Conservation (phyloP, 2,113 vertebrate genomes). For the Dicaeum eximium region DNA sequence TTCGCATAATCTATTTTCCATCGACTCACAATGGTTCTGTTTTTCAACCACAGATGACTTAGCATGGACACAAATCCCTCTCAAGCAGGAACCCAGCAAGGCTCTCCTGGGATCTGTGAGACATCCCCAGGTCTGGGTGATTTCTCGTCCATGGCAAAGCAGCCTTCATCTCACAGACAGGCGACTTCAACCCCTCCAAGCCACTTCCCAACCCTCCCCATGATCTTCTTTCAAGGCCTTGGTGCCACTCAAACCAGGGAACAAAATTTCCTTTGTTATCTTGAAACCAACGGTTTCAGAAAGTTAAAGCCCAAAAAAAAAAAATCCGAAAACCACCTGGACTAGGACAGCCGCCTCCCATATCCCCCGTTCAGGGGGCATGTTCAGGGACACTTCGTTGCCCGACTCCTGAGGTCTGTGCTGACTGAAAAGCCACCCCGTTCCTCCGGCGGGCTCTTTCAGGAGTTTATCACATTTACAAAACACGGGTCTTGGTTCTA, state of each 20-base stretch:
- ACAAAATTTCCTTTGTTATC: background rate
- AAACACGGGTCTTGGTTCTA: background rate
- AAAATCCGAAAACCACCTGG: background rate
- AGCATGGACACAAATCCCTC: background rate
- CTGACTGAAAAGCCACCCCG: background rate
- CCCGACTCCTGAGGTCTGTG: background rate
- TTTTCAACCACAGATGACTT: slow-evolving; percentile 46
- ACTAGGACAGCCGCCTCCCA: background rate
- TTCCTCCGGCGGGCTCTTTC: fast-evolving
- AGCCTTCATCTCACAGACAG: background rate
- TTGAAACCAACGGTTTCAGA: fast-evolving
- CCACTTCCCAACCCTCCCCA: background rate
- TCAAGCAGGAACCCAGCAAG: background rate
- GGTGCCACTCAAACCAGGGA: background rate
- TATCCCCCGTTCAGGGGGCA: background rate
- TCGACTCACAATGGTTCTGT: slow-evolving; percentile 47
- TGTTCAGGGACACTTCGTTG: background rate
- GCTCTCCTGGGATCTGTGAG: background rate
- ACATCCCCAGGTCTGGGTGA: background rate
- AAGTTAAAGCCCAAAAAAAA: background rate
- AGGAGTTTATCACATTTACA: slow-evolving; percentile 44
- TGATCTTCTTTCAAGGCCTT: background rate
- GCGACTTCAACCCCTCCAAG: background rate
- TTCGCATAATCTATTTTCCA: slow-evolving; percentile 52
- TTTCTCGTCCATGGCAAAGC: background rate